Evolutionary conservation across 2,797 vertebrate species (phyloP), one percentile per base, ranked within the genome.

Genomic region (Anisognathus igniventris): DNA sequence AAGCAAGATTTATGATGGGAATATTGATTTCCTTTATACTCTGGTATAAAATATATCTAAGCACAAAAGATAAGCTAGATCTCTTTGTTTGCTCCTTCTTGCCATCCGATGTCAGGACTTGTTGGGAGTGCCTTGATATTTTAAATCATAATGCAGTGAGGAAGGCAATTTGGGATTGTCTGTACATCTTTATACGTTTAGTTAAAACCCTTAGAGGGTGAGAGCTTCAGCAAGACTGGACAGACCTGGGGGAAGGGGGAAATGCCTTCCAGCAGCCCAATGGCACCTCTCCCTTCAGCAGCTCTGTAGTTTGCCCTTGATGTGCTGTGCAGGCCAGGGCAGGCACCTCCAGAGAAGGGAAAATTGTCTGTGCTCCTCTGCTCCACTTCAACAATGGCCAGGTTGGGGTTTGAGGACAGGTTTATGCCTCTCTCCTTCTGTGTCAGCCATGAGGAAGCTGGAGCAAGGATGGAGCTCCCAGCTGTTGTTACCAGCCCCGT

Each of bases 21-120:
- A 84, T 96, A 97, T 97, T 96, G 96, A 96, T 97, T 97, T 96
- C 95, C 94, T 97, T 96, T 96, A 93, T 95, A 78, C 56, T 81
- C 74, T 84, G 86, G 87, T 94, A 94, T 93, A 96, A 97, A 96
- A 92, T 89, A 92, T 71, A 92, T 92, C 90, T 92, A 93, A 95
- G 92, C 90, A 94, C 90, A 96, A 92, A 95, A 94, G 75, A 89
- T 70, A 91, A 90, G 75, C 62, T 79, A 72, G 88, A 87, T 88
- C 68, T 94, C 86, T 95, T 94, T 94, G 92, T 97, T 95, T 94
- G 73, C 67, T 95, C n/a, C 91, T 91, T 90, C 82, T 88, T 93
- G 82, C 90, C 75, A 27, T 86, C 72, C 66, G 76, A 88, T 93
- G 88, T 94, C 78, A 77, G 93, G 92, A 51, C 72, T 95, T 95